These are phyloP conservation scores for Andrena flavipes DNA, from an alignment of 2,888 invertebrate species.

Conservation along the genomic window DNA sequence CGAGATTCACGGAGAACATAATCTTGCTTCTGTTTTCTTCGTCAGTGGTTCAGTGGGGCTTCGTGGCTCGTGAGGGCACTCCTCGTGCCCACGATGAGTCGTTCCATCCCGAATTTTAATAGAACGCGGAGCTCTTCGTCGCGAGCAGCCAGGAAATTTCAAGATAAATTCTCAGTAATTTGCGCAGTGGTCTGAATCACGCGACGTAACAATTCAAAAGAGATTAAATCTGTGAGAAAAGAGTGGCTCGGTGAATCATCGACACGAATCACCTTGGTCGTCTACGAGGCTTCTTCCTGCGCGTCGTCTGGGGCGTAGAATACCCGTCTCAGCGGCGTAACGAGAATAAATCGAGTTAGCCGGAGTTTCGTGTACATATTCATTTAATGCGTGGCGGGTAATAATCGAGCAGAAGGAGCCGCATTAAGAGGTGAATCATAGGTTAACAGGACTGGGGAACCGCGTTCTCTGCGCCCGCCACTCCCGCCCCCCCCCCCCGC, in stretches of 20 bases:
- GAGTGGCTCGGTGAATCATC: conserved; percentile 19
- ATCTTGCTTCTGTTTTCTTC: conserved; percentile 41
- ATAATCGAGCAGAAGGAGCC: conserved; percentile 76
- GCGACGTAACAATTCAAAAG: neutral
- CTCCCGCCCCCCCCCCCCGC: conserved; percentile 22
- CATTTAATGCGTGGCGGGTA: conserved; percentile 77
- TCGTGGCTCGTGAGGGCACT: too few species aligned
- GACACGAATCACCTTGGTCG: neutral
- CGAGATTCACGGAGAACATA: conserved; percentile 48
- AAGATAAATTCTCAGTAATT: too few species aligned
- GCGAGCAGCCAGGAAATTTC: too few species aligned
- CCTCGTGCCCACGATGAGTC: too few species aligned
- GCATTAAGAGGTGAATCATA: conserved; percentile 82
- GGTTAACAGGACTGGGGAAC: conserved; percentile 73
- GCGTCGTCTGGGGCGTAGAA: conserved; percentile 7
- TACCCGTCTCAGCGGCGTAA: conserved; percentile 36
- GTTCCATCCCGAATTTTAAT: neutral
- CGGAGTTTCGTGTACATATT: conserved; percentile 83
- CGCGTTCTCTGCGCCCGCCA: conserved; percentile 42
- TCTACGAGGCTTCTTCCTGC: neutral
- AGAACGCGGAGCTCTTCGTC: too few species aligned
- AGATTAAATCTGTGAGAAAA: neutral
- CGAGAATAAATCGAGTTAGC: conserved; percentile 80
- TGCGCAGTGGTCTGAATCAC: neutral
- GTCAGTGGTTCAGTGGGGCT: neutral